Base-by-base conservation (phyloP, 2,113 vertebrate species). In the Takifugu flavidus region DNA sequence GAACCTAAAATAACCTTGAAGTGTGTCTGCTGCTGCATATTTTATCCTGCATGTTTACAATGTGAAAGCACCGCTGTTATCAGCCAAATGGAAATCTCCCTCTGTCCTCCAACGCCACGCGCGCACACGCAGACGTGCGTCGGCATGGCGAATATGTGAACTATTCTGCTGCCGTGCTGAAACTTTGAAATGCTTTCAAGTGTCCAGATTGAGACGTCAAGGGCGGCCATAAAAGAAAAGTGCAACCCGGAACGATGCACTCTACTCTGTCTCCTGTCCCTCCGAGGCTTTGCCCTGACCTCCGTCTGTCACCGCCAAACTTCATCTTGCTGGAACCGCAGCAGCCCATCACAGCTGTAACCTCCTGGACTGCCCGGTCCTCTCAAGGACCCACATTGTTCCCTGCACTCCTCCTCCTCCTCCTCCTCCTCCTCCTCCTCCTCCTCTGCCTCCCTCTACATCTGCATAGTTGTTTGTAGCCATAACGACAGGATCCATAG, bases 381-480 rank as follows among this genome's bases (percentile, higher is more conserved):
- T 64, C 62, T 61, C 31, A 7, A 20, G 62, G 53, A 60, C 50
- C 28, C 52, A 62, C 20, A 55, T 70, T 34, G 11, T 25, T 59
- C 26, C 10, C 45, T 12, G n/a, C 13, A 15, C 13, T n/a, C 45
- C 45, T n/a, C 4, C 3, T 34, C 12, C 42, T 59, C 13, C 4
- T 20, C 43, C 14, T 56, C 7, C 43, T 49, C 25, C 53, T 20
- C 28, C 62, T 74, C 62, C 39, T 20, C 25, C 8, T 3, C 59
- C 62, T 59, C 55, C 61, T 64, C 76, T 15, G 31, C 49, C 77
- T 72, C 76, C 70, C 76, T 69, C 67, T 68, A 72, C 72, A 73
- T 82, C 75, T 88, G 83, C 84, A 59, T 84, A 86, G 83, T 80
- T 87, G 84, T 88, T 89, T 87, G 87, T 87, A 86, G 79, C 79